Evolutionary conservation across 2,888 invertebrate species (phyloP), one percentile per base, ranked within the genome.

Genomic region (Chymomyza fuscimana): DNA sequence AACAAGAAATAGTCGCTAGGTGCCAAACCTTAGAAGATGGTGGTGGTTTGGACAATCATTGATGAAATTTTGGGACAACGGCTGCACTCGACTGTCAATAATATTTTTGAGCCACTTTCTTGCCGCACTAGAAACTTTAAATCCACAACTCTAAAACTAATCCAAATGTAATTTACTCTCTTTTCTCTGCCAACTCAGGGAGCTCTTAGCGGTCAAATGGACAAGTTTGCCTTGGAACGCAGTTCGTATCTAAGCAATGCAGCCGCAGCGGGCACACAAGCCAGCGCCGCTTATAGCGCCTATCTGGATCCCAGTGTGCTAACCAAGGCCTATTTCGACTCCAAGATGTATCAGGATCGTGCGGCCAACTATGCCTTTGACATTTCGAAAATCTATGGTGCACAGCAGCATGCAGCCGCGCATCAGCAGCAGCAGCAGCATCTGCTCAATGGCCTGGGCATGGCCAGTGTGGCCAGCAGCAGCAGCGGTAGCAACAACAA

Each of bases 331-430:
- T 92, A 92, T 80, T 92, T 92, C 70, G 92, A 92, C 76, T 92
- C 92, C 70, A 92, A 92, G 84, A 92, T 92, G 91, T 92, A 92
- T 76, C 92, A 92, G 79, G 92, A 92, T 84, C 90, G 92, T 63
- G 92, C 91, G 32, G 90, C 92, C 75, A 92, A 92, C 74, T 92
- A 92, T 87, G 92, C 92, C 80, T 92, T 92, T 65, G 92, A 92
- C 72, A 92, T 92, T 69, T 91, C 92, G 46, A 92, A 92, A 85
- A 92, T 92, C 73, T 92, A 92, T 69, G 92, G 92, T 66, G 91
- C 91, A 51, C 91, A 91, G 77, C 91, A 91, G 72, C 90, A 90
- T 63, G 87, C 89, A 19, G 91, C 90, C 9, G 90, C 88, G 46
- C 91, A 91, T 51, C 91, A 90, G 46, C 91, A 91, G 70, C 91